A percentile compares a stretch with the other conserved stretches of the same genome.
phyloP scores from a whole-genome alignment of 2,113 vertebrate genomes.

The Callochromis pleurospilus region DNA sequence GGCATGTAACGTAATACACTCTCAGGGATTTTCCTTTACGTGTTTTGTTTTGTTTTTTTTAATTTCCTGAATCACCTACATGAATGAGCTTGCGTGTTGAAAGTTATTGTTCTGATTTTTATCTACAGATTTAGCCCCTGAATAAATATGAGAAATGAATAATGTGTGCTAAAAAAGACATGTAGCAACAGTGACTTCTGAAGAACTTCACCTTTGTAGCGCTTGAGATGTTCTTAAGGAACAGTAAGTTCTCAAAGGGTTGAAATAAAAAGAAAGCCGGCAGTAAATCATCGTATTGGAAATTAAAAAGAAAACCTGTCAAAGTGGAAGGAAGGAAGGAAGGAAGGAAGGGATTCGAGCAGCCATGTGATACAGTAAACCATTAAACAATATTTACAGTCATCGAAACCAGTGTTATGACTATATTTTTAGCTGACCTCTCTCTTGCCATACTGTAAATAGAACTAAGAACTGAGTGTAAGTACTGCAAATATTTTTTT shows the following conservation, averaged over 20 bases:
- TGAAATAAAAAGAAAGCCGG: background rate
- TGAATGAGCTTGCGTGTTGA: slow-evolving; percentile 6
- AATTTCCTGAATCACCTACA: background rate
- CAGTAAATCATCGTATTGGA: rapidly evolving
- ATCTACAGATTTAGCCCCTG: background rate
- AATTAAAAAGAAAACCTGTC: background rate
- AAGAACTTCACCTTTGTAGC: background rate
- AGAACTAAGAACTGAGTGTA: background rate
- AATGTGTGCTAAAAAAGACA: background rate
- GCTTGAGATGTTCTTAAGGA: background rate
- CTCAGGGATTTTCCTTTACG: background rate
- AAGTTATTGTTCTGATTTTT: slow-evolving; percentile 7
- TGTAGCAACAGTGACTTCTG: background rate
- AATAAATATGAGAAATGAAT: slow-evolving; percentile 7
- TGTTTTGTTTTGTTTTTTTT: rapidly evolving
- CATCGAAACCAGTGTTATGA: background rate
- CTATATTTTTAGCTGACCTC: background rate
- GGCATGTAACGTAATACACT: slow-evolving; percentile 24
- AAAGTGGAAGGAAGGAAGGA: background rate
- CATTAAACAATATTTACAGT: background rate
- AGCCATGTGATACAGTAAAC: background rate
- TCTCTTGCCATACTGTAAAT: background rate
- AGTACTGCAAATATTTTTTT: background rate
- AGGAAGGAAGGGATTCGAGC: background rate
- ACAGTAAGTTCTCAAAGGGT: background rate